phyloP scores from a whole-genome alignment of 2,797 vertebrate genomes.

The Apogon hyalosoma region DNA sequence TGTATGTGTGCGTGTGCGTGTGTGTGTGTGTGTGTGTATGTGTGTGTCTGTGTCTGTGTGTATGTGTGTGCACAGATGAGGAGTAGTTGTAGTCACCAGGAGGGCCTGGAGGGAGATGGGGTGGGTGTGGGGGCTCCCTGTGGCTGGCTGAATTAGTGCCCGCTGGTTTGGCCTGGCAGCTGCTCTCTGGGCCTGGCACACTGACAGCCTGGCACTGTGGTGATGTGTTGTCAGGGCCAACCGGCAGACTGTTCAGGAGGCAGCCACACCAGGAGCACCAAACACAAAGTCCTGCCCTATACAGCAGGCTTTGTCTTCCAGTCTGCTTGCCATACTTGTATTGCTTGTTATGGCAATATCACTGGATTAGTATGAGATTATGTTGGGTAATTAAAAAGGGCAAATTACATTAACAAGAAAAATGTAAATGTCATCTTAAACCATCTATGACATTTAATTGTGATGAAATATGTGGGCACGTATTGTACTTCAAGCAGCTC shows the following conservation, averaged over 20 bases:
- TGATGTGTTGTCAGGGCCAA: constrained; percentile 76
- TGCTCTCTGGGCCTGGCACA: constrained; percentile 83
- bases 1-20: too few species aligned
- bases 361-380: constrained; percentile 76
- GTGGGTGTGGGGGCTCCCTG: constrained; percentile 71
- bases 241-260: constrained; percentile 67
- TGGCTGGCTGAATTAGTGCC: constrained; percentile 86
- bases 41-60: too few species aligned
- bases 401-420: constrained; percentile 55
- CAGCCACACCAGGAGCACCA: constrained; percentile 55
- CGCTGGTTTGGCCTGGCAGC: constrained; percentile 84
- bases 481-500: constrained; percentile 17
- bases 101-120: constrained; percentile 71
- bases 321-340: constrained; percentile 47
- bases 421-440: constrained; percentile 53
- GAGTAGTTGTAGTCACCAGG: constrained; percentile 70
- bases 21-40: too few species aligned
- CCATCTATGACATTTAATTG: constrained; percentile 60
- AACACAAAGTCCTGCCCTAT: constrained; percentile 60
- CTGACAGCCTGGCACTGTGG: constrained; percentile 71
- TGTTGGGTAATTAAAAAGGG: constrained; percentile 70
- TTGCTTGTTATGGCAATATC: constrained; percentile 68
- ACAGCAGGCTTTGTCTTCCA: constrained; percentile 62
- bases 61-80: constrained; percentile 48
- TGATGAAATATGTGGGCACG: constrained; percentile 60